These are phyloP conservation scores for Tympanuchus pallidicinctus DNA, from an alignment of 2,113 vertebrate species.

Conservation along the genomic window DNA sequence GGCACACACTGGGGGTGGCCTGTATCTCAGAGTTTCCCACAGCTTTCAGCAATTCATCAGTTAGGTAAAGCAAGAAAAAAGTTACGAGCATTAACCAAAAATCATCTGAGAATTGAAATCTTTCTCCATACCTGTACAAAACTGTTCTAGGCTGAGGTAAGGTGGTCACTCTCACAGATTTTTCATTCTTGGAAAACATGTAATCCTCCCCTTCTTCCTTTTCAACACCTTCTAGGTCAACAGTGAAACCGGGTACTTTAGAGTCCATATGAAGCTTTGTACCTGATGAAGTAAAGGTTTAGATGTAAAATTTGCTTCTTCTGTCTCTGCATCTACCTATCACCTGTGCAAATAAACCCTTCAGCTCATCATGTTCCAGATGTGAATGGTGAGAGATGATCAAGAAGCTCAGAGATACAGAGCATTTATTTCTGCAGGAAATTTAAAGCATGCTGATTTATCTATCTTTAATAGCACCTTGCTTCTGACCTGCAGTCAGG, in stretches of 20 bases:
- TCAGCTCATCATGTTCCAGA: not conserved
- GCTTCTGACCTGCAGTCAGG: not conserved
- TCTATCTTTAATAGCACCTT: not conserved
- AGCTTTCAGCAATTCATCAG: not conserved
- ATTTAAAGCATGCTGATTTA: not conserved
- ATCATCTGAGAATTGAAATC: not conserved
- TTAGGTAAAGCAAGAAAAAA: not conserved
- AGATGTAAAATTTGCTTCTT: not conserved
- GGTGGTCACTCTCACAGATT: not conserved
- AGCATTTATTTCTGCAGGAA: not conserved
- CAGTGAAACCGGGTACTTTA: not conserved
- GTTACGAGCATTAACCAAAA: not conserved
- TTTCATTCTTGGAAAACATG: not conserved
- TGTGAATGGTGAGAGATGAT: not conserved
- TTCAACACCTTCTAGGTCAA: slow-evolving; percentile 22
- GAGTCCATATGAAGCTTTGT: not conserved
- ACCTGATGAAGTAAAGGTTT: slow-evolving; percentile 39
- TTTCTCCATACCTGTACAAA: slow-evolving; percentile 32
- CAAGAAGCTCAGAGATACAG: not conserved
- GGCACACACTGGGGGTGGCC: not conserved
- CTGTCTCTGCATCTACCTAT: not conserved
- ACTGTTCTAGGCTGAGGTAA: slow-evolving; percentile 6
- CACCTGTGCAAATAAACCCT: not conserved
- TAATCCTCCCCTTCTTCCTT: slow-evolving; percentile 24
- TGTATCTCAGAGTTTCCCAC: not conserved